Evolutionary conservation across 2,113 vertebrate genomes (phyloP).

Genomic region (Diphyllodes magnificus): DNA sequence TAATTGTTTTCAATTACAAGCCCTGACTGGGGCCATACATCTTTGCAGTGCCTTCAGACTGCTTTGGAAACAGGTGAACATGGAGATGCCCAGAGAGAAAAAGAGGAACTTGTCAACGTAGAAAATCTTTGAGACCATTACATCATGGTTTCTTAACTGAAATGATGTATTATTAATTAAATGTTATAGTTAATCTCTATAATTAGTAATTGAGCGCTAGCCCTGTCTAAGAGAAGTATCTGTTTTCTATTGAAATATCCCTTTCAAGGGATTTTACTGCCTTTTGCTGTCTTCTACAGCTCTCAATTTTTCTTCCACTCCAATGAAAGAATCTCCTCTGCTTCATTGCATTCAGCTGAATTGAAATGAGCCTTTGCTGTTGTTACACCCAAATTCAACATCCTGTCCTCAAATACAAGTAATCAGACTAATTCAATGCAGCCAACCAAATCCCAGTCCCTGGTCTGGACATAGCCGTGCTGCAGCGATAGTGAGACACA

Average conservation of each 20-base stretch:
- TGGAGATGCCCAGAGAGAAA: background rate
- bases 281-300: background rate
- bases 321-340: background rate
- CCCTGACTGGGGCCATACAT: background rate
- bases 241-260: background rate
- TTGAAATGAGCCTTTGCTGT: background rate
- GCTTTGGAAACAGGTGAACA: background rate
- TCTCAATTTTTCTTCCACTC: background rate
- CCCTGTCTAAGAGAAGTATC: background rate
- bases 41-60: background rate
- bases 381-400: background rate
- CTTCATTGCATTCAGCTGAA: background rate
- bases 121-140: background rate
- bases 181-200: background rate
- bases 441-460: background rate
- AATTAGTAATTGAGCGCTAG: background rate
- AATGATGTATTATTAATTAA: background rate
- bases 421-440: background rate
- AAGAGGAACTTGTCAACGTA: background rate
- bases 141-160: background rate
- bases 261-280: background rate
- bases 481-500: rapidly evolving
- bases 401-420: background rate
- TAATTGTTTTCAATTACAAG: background rate
- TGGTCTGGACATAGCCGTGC: background rate